phyloP scores from a whole-genome alignment of 2,797 vertebrate genomes.

The Apogon hyalosoma region DNA sequence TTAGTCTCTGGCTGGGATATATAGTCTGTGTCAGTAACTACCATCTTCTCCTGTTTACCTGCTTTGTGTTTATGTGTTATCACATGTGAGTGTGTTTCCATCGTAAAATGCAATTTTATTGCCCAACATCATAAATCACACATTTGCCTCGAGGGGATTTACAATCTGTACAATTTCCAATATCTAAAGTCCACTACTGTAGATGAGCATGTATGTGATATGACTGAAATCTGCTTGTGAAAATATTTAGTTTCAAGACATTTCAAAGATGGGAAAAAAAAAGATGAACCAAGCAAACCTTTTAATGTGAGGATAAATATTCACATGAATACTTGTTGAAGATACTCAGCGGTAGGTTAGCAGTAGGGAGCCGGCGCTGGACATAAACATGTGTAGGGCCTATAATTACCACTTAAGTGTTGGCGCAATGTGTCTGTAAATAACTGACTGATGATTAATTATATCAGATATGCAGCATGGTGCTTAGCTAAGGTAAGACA shows the following conservation, averaged over 20 bases:
- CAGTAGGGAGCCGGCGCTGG: slow-evolving; percentile 23
- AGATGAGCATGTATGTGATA: not conserved
- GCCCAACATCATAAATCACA: too few relatives aligned
- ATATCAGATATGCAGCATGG: slow-evolving; percentile 24
- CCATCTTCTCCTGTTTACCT: not conserved
- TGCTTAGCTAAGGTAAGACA: slow-evolving; percentile 20
- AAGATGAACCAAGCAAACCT: slow-evolving; percentile 1
- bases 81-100: too few relatives aligned
- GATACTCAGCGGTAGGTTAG: slow-evolving; percentile 26
- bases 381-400: slow-evolving; percentile 23
- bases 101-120: too few relatives aligned
- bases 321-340: slow-evolving; percentile 41
- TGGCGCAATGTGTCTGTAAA: slow-evolving; percentile 33
- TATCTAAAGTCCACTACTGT: too few relatives aligned
- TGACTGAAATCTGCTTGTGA: slow-evolving; percentile 2
- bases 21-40: not conserved
- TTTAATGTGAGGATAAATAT: slow-evolving; percentile 27
- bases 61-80: not conserved
- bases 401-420: slow-evolving; percentile 33
- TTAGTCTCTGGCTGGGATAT: not conserved
- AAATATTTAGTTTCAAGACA: slow-evolving; percentile 2
- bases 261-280: not conserved
- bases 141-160: too few relatives aligned
- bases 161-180: too few relatives aligned
- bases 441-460: slow-evolving; percentile 33